Conservation (phyloP, 2,888 invertebrate species). For the Capitulum mitella region DNA sequence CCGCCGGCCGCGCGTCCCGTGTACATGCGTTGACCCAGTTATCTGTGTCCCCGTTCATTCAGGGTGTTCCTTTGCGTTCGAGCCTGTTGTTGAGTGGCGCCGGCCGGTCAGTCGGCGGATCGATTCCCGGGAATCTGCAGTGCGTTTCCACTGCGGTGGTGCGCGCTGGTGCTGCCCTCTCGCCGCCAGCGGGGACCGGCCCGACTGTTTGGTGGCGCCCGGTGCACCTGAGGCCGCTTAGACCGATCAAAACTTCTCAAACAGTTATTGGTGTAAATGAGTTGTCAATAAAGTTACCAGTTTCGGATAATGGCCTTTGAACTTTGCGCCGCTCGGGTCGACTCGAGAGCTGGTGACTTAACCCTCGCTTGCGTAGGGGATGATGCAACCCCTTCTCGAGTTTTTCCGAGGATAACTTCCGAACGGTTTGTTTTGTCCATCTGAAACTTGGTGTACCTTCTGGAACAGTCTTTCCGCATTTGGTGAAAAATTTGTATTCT, state of each 20-base stretch:
- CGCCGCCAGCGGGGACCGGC: not conserved
- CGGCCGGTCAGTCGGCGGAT: not conserved
- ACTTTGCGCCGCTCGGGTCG: too few species aligned
- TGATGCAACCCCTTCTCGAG: too few species aligned
- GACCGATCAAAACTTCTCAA: not conserved
- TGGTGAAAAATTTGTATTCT: too few species aligned
- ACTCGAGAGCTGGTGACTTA: too few species aligned
- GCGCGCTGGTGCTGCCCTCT: not conserved
- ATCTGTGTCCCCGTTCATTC: not conserved
- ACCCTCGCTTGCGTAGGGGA: too few species aligned
- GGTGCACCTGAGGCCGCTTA: not conserved
- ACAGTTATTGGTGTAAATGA: not conserved
- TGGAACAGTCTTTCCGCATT: too few species aligned
- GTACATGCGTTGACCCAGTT: conserved; percentile 12
- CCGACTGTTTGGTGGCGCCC: not conserved
- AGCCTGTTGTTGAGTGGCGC: not conserved
- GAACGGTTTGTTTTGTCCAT: too few species aligned
- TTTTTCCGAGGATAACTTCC: too few species aligned
- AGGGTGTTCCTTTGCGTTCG: not conserved
- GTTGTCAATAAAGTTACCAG: conserved; percentile 24
- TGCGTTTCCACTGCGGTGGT: not conserved
- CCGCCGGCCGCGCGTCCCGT: not conserved
- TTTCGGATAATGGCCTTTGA: not conserved
- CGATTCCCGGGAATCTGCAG: not conserved
- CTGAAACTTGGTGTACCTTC: too few species aligned